Evolutionary conservation across 2,888 invertebrate genomes (phyloP), one percentile per base, ranked within the genome.

Genomic region (Sesia bembeciformis): DNA sequence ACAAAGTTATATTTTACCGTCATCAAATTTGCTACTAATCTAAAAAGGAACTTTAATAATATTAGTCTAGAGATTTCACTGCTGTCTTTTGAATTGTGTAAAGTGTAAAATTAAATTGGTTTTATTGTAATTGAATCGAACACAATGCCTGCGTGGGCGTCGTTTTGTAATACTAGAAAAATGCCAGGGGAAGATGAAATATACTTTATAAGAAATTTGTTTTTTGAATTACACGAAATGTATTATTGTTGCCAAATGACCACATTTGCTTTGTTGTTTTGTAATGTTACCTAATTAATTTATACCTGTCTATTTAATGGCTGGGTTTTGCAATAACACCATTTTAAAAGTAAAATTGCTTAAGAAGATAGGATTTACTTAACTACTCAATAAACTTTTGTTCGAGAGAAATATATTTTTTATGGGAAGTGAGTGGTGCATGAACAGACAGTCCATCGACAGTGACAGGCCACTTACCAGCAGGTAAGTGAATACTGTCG

Each of bases 131-230:
- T 67, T 61, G 65, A 69, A 65, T 54, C 56, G 64, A 66, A 72
- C 58, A 81, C 81, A 82, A 82, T 81, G 66, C 67, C 7, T 58
- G 69, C 65, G 84, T 83, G 62, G 83, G 84, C 65, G 81, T 66
- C 60, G 62, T 70, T 74, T 72, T 70, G 77, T 77, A 78, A 78
- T 70, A 64, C 69, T 66, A 65, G 64, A 74, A 79, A 82, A 82
- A 80, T 78, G 71, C 68, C 77, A 76, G 60, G 5, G 7, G 70
- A 63, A 58, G 65, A 62, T 67, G 70, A 66, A 65, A 58, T 60
- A 62, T 60, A 59, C 60, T 63, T 64, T 70, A 67, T 61, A 60
- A 63, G 66, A 56, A 40, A 52, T 40, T 52, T 40, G 40, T 52
- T 52, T 40, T 52, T 50, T 38, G 38, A 50, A 50, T 39, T 39